Conservation (phyloP, 53 echinoderm and acorn worm genomes). For the Temnopleurus reevesii region DNA sequence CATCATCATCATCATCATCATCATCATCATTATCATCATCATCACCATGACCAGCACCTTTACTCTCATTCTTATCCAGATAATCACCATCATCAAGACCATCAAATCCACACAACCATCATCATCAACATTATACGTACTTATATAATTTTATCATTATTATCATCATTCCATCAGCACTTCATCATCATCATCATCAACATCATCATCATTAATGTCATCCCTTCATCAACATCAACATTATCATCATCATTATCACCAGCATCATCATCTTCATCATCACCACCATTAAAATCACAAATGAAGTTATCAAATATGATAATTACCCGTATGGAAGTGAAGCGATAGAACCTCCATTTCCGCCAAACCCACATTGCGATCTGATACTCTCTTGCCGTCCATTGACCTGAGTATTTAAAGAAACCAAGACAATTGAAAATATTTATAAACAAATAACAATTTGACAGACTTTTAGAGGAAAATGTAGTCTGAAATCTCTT, state of each 20-base stretch:
- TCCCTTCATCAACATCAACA: neutral
- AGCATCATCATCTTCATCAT: constrained; percentile 18
- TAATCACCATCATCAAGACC: neutral
- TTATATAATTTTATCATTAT: neutral
- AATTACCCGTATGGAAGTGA: constrained; percentile 91
- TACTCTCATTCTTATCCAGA: neutral
- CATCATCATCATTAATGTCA: constrained; percentile 31
- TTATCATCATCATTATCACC: neutral
- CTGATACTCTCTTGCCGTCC: constrained; percentile 74
- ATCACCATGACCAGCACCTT: too few relatives aligned
- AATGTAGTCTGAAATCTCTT: too few relatives aligned
- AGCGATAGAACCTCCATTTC: constrained; percentile 88
- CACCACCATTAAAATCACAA: neutral
- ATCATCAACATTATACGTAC: neutral
- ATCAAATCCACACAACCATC: neutral
- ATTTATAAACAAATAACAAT: too few relatives aligned
- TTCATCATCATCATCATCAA: constrained; percentile 47
- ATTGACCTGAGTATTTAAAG: constrained; percentile 59
- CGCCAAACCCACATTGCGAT: constrained; percentile 88
- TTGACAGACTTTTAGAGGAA: too few relatives aligned
- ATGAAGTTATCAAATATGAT: neutral
- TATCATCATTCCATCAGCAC: constrained; percentile 16
- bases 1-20: constrained; percentile 23
- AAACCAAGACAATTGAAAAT: too few relatives aligned
- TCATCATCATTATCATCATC: neutral